phyloP scores from a whole-genome alignment of 2,888 invertebrate species.

The Oligia strigilis region DNA sequence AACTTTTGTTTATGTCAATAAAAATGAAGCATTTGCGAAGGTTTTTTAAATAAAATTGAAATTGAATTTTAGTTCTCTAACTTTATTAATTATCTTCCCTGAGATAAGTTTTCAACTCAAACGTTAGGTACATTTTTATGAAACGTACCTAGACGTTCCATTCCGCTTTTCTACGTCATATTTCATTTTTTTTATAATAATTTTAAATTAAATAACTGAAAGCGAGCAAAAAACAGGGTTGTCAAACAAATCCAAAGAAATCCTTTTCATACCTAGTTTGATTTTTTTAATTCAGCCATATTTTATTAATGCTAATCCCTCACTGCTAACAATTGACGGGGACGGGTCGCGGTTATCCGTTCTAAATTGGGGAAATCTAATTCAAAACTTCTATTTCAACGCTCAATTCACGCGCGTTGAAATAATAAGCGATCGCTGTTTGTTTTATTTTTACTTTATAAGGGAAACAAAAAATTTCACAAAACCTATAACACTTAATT shows the following conservation, averaged over 20 bases:
- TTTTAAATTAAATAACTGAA: background rate
- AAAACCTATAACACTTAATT: background rate
- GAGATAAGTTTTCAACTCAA: constrained; percentile 17
- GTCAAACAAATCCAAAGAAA: background rate
- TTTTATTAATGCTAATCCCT: constrained; percentile 14
- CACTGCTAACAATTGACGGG: constrained; percentile 5
- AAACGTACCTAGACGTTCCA: too few relatives aligned
- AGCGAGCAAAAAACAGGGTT: background rate
- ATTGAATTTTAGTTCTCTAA: constrained; percentile 16
- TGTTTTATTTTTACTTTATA: background rate
- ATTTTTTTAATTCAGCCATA: constrained; percentile 5
- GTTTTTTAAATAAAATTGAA: background rate
- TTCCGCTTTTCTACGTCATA: background rate
- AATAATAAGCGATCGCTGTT: background rate
- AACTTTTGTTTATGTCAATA: background rate
- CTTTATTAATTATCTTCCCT: constrained; percentile 4
- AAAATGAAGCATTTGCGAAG: background rate
- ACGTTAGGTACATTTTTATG: background rate
- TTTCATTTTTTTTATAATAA: constrained; percentile 4
- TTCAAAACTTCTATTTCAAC: too few relatives aligned
- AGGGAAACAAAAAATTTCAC: background rate
- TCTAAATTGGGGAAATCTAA: constrained; percentile 2
- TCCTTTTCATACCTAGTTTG: background rate
- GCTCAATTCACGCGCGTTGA: background rate
- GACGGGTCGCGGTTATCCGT: background rate